Conservation (phyloP, 2,888 invertebrate genomes). For the Dione juno region DNA sequence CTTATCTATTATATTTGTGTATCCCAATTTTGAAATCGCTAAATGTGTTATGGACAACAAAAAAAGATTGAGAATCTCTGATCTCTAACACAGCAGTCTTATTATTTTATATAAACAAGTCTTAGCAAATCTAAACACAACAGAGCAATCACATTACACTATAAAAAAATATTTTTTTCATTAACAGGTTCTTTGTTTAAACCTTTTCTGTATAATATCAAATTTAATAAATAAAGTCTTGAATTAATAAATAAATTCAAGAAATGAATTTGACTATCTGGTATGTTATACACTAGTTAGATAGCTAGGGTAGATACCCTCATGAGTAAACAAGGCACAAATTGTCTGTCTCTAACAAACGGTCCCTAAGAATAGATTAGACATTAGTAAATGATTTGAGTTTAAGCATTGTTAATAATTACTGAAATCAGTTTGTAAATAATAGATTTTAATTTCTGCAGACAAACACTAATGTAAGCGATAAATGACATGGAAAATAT, state of each 20-base stretch:
- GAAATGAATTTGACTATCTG: too few species aligned
- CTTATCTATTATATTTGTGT: background rate
- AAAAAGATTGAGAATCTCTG: background rate
- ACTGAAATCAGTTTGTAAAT: background rate
- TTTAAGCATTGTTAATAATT: too few species aligned
- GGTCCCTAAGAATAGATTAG: slow-evolving; percentile 23
- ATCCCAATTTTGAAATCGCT: too few species aligned
- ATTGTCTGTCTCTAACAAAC: slow-evolving; percentile 33
- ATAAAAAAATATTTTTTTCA: too few species aligned
- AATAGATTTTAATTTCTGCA: background rate
- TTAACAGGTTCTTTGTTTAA: too few species aligned
- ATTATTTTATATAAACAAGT: slow-evolving; percentile 23
- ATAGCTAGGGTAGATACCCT: too few species aligned
- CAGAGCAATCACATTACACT: too few species aligned
- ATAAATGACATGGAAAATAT: background rate
- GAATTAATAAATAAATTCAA: too few species aligned
- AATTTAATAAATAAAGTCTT: too few species aligned
- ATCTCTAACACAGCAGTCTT: slow-evolving; percentile 25
- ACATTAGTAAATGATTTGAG: background rate
- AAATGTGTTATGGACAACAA: too few species aligned
- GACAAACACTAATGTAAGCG: background rate
- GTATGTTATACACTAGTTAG: slow-evolving; percentile 39
- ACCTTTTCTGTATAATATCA: too few species aligned
- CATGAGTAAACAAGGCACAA: slow-evolving; percentile 44
- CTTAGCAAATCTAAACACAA: too few species aligned